Evolutionary conservation across 2,797 vertebrate species (phyloP).

Genomic region (Pempheris klunzingeri): DNA sequence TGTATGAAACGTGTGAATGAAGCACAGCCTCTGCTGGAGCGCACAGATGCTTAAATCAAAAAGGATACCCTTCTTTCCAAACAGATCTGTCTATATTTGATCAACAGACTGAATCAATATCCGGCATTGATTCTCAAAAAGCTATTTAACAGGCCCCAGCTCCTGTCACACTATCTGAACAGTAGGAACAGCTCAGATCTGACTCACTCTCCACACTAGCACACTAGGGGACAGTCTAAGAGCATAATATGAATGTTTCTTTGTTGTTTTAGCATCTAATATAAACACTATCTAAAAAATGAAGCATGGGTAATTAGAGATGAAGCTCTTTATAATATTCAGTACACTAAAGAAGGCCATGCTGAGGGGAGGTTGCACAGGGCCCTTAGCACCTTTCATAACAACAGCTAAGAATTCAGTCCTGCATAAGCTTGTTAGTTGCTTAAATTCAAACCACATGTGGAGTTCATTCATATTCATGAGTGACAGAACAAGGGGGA

Average conservation of each 20-base stretch:
- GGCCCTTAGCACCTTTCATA: conserved; percentile 18
- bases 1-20: background rate
- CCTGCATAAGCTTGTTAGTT: conserved; percentile 20
- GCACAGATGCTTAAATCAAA: background rate
- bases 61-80: conserved; percentile 9
- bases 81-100: conserved; percentile 22
- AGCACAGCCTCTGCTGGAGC: background rate
- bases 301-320: conserved; percentile 14
- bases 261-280: background rate
- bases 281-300: conserved; percentile 8
- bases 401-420: conserved; percentile 36
- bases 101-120: conserved; percentile 33
- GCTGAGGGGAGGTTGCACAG: conserved; percentile 12
- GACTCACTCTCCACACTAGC: conserved; percentile 25
- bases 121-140: conserved; percentile 38
- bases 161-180: conserved; percentile 23
- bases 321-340: conserved; percentile 19
- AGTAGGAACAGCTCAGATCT: conserved; percentile 32
- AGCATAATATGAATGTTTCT: conserved; percentile 10
- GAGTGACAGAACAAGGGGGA: conserved; percentile 42
- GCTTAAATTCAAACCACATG: conserved; percentile 72
- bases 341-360: conserved; percentile 24
- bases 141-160: conserved; percentile 32
- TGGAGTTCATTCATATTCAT: conserved; percentile 74
- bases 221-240: conserved; percentile 19